These are phyloP conservation scores for Augochlorella aurata DNA, from an alignment of 2,888 invertebrate genomes.

Conservation along the genomic window DNA sequence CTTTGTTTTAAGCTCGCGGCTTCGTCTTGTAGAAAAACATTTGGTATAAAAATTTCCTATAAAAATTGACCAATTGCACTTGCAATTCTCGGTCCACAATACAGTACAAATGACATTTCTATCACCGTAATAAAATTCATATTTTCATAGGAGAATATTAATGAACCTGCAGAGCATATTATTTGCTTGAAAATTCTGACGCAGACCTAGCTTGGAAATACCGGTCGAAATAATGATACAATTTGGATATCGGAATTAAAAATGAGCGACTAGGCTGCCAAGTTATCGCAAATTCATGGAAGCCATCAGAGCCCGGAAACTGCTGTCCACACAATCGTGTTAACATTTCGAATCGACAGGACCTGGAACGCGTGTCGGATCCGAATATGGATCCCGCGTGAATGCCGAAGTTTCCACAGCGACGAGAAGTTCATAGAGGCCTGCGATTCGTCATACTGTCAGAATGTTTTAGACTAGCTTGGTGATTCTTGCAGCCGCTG, in stretches of 20 bases:
- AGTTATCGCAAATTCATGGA: background rate
- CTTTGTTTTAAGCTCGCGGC: background rate
- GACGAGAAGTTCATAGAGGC: slow-evolving; percentile 14
- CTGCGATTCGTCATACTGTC: slow-evolving; percentile 50
- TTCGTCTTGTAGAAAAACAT: background rate
- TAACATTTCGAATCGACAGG: slow-evolving; percentile 4
- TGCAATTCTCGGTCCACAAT: no score
- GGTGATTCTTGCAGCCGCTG: slow-evolving; percentile 37
- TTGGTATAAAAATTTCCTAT: background rate
- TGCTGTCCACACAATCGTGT: background rate
- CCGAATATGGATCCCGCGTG: slow-evolving; percentile 24
- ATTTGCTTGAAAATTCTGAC: background rate
- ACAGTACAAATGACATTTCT: no score
- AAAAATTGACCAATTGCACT: no score
- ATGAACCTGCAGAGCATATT: no score
- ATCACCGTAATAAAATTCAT: no score
- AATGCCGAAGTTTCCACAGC: slow-evolving; percentile 27
- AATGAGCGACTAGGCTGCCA: background rate
- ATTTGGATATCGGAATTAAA: background rate
- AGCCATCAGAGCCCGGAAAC: background rate
- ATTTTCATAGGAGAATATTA: no score
- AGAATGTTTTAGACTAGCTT: slow-evolving; percentile 33
- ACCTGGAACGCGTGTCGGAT: background rate
- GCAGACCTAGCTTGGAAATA: background rate
- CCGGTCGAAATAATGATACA: background rate